Base-by-base conservation (phyloP, 1,140 invertebrate species). In the Musca domestica region DNA sequence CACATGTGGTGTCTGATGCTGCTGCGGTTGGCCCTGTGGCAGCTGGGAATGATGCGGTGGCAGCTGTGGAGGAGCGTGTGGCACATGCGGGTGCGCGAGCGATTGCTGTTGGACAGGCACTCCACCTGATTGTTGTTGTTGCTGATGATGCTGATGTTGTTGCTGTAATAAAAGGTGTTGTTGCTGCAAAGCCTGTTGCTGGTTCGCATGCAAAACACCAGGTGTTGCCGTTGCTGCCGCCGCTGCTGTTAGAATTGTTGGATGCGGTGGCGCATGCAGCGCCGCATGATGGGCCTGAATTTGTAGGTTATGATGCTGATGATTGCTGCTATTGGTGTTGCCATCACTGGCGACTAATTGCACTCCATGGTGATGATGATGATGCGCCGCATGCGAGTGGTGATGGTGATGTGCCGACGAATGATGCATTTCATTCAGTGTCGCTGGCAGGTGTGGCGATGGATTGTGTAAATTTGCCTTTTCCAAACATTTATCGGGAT, bases 261-360 rank as follows among this genome's bases (percentile, higher is more conserved):
- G 15, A 52, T 63, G 64, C 49, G 64, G 52, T 47, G 47, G 51
- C 5, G 49, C 51, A 48, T 69, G 64, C 64, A 66, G 14, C 54
- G 49, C 73, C 74, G 73, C 69, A 64, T 75, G 76, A 63, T 78
- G 76, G 74, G 63, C 19, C 17, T 51, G 48, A 34, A 61, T 41
- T 61, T 61, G 56, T 41, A 61, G 74, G 67, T 75, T 77, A 70
- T 75, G 73, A 48, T 79, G 77, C 34, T 72, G 72, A 10, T 74
- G 75, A 41, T 12, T 41, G 34, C 34, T 41, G 10, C 34, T 41
- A 12, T 5, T 41, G 6, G 34, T 41, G 10, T 41, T 41, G 34
- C 34, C 12, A 41, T 41, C 34, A 41, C 10, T 41, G 6, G 6
- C 6, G 34, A 41, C 34, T 41, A 41, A 41, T 41, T 41, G 34